Evolutionary conservation across 2,797 vertebrate genomes (phyloP).

Genomic region (Hipposideros larvatus): DNA sequence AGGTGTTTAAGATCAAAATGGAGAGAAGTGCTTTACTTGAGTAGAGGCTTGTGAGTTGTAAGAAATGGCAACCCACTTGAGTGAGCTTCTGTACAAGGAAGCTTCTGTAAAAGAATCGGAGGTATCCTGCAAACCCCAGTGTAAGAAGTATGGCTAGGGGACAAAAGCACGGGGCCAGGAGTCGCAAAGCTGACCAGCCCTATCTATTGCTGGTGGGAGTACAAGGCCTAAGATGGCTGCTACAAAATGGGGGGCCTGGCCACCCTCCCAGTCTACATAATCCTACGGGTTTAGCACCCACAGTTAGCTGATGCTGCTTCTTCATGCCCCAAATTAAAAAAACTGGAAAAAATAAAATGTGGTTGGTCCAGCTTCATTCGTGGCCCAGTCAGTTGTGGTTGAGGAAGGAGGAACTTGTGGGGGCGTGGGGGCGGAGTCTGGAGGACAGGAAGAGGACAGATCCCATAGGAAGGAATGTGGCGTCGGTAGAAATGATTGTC

Average conservation of each 20-base stretch:
- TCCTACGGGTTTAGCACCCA: neutral
- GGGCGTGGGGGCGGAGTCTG: neutral
- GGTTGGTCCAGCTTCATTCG: neutral
- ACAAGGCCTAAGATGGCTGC: neutral
- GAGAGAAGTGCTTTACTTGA: neutral
- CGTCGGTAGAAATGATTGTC: neutral
- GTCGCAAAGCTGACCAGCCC: neutral
- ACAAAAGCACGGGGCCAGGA: neutral
- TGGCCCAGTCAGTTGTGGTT: neutral
- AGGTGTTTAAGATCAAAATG: neutral
- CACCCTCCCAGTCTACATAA: neutral
- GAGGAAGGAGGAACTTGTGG: neutral
- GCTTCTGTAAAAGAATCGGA: neutral
- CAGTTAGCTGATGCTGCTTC: neutral
- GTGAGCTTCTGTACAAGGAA: neutral
- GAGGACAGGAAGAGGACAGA: neutral
- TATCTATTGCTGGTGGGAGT: neutral
- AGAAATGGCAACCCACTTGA: neutral
- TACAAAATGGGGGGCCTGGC: neutral
- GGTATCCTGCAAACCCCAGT: neutral
- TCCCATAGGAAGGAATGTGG: neutral
- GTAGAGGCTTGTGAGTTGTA: neutral
- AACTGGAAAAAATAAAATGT: neutral
- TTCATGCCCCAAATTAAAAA: neutral
- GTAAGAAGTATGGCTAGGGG: neutral